Evolutionary conservation across 2,113 vertebrate genomes (phyloP), one percentile per base, ranked within the genome.

Genomic region (Eudyptes chrysolophus): DNA sequence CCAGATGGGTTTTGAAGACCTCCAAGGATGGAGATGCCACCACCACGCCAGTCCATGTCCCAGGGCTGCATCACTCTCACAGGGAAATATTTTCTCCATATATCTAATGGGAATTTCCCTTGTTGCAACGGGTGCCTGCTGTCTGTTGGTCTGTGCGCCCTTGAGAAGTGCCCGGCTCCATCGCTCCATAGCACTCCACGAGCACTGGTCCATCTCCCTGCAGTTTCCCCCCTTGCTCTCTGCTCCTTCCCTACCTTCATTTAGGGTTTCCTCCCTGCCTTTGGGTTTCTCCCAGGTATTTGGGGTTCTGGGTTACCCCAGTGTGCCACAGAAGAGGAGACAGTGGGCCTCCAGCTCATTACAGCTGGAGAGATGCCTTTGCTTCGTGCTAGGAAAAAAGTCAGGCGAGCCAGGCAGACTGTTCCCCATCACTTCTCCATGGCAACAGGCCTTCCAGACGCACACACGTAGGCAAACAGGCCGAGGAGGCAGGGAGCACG

Each of bases 381-480:
- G 65, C 96, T 92, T 96, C 10, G 1, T 87, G 94, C 81, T 79
- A 36, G 89, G 83, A 89, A 38, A 36, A 44, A n/a, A 94, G 89
- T 84, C 69, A 71, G 93, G 76, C 49, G 0, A 96, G 74, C 27
- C 87, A 91, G 57, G 87, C 94, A 95, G 96, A 69, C 90, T 54
- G 78, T 79, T 97, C 92, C 75, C 95, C 95, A 96, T 84, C 16
- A 1, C 87, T 95, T 97, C 96, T 97, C 97, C 97, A 97, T 97
- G 97, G 97, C 97, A 97, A 97, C 97, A 83, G 95, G 95, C 94
- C 94, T 96, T 82, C 89, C 90, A 93, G 92, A 94, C 66, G 2
- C 49, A 87, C 0, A 1, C 70, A 82, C 14, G 24, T 40, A 90
- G 97, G 77, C 64, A 89, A 89, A 19, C 10, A 9, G 84, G 76